These are phyloP conservation scores for Lutraria lutraria DNA, from an alignment of 2,888 invertebrate genomes.

Conservation along the genomic window DNA sequence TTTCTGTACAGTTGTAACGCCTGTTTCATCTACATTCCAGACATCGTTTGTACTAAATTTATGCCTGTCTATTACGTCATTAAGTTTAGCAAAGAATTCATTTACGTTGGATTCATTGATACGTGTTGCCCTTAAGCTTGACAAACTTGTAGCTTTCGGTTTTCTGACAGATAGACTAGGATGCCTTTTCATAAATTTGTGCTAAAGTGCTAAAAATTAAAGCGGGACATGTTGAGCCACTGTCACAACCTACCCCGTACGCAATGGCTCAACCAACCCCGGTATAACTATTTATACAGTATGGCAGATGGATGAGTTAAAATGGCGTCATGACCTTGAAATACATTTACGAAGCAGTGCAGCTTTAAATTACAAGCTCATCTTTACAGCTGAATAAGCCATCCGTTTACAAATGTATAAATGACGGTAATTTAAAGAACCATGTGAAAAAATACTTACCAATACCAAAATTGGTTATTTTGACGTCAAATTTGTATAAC, in stretches of 20 bases:
- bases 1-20: too few species aligned
- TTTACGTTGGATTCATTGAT: constrained; percentile 61
- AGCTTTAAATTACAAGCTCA: too few species aligned
- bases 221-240: constrained; percentile 5
- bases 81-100: constrained; percentile 56
- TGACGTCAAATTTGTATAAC: not conserved
- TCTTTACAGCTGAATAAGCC: not conserved
- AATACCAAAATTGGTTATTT: not conserved
- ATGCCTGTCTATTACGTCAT: too few species aligned
- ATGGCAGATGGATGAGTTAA: not conserved
- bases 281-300: not conserved
- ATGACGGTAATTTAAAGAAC: not conserved
- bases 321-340: constrained; percentile 25
- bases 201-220: not conserved
- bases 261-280: too few species aligned
- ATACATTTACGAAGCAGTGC: not conserved
- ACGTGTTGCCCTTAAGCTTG: constrained; percentile 60
- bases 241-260: not conserved
- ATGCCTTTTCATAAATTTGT: constrained; percentile 38
- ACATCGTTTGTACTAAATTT: constrained; percentile 11
- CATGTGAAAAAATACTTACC: not conserved
- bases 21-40: too few species aligned
- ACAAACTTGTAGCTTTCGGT: constrained; percentile 43
- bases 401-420: not conserved
- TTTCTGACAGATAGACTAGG: too few species aligned